These are phyloP conservation scores for Sebastes reedi DNA, from an alignment of 2,797 vertebrate species.

Conservation along the genomic window DNA sequence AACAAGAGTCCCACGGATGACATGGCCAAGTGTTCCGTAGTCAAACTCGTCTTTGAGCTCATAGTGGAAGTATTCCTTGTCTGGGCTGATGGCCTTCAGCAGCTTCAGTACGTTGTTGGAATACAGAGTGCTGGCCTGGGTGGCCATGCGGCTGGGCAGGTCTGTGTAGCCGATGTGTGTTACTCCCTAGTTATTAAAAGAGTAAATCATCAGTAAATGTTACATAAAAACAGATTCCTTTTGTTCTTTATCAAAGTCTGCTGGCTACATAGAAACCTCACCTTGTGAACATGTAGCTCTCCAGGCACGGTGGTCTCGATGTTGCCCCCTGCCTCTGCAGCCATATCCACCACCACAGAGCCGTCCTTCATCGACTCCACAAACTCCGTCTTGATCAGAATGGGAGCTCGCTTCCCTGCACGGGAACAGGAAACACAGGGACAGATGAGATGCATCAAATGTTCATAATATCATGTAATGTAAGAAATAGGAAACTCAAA, in stretches of 20 bases:
- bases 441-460: background rate
- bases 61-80: constrained; percentile 87
- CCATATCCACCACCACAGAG: constrained; percentile 80
- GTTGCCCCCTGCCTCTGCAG: constrained; percentile 80
- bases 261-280: constrained; percentile 16
- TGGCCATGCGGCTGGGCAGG: constrained; percentile 88
- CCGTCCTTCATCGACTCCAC: constrained; percentile 78
- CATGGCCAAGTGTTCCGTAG: constrained; percentile 83
- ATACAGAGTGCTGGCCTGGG: constrained; percentile 88
- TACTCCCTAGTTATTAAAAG: constrained; percentile 80
- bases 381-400: constrained; percentile 78
- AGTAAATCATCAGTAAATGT: background rate
- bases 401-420: constrained; percentile 71
- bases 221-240: background rate
- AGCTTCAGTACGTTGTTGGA: constrained; percentile 89
- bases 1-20: constrained; percentile 83
- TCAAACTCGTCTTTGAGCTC: constrained; percentile 84
- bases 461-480: background rate
- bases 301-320: constrained; percentile 79
- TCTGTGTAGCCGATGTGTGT: constrained; percentile 86
- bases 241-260: background rate
- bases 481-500: background rate
- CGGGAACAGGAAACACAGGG: background rate
- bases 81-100: constrained; percentile 88
- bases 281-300: constrained; percentile 72